Percentiles rank a stretch among this genome's conserved stretches.
phyloP scores from a whole-genome alignment of 2,797 vertebrate species.

The Coregonus ussuriensis region DNA sequence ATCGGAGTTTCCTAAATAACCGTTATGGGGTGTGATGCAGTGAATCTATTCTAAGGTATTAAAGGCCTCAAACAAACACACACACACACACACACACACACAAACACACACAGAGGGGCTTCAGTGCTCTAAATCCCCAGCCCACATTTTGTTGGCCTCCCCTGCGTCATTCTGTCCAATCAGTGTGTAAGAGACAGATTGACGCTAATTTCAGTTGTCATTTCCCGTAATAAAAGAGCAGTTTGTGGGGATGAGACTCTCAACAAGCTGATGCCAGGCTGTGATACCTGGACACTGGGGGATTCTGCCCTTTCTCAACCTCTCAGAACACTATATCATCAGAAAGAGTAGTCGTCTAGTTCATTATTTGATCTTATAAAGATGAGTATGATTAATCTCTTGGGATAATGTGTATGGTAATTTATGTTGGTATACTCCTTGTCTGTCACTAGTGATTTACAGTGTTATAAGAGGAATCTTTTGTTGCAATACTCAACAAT shows the following conservation, averaged over 20 bases:
- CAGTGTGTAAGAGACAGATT: slow-evolving; percentile 16
- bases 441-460: background rate
- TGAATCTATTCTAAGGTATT: background rate
- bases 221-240: slow-evolving; percentile 27
- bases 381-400: background rate
- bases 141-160: slow-evolving; percentile 20
- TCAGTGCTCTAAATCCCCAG: background rate
- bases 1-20: background rate
- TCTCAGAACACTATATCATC: background rate
- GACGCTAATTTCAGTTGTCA: slow-evolving; percentile 18
- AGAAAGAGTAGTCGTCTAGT: background rate
- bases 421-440: background rate
- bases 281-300: slow-evolving; percentile 23
- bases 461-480: background rate
- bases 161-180: slow-evolving; percentile 16
- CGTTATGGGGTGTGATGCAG: background rate
- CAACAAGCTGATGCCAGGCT: slow-evolving; percentile 14
- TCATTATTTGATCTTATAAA: background rate
- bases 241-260: slow-evolving; percentile 8
- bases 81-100: background rate
- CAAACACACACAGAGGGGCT: background rate
- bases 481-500: background rate
- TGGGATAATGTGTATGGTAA: background rate
- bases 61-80: too few relatives aligned
- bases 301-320: background rate